Conservation (phyloP, 2,888 invertebrate species). For the Lepas anatifera region DNA sequence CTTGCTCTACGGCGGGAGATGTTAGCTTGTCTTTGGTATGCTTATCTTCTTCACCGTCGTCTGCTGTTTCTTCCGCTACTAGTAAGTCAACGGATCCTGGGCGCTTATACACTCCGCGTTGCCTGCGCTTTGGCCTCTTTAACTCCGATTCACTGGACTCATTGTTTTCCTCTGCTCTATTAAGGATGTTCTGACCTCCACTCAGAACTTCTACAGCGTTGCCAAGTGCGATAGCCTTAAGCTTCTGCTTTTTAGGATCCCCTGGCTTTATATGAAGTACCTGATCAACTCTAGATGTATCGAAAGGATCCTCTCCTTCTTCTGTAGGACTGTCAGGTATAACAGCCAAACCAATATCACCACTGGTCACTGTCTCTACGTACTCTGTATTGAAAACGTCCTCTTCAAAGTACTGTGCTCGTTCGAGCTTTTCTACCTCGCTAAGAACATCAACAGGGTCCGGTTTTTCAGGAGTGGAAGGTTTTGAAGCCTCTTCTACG, state of each 20-base stretch:
- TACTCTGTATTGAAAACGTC: constrained; percentile 81
- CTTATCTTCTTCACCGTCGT: too few species aligned
- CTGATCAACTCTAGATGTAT: constrained; percentile 74
- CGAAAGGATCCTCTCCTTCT: constrained; percentile 69
- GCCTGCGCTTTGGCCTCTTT: constrained; percentile 12
- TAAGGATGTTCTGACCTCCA: constrained; percentile 36
- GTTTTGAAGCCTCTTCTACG: constrained; percentile 50
- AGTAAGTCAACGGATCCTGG: constrained; percentile 18
- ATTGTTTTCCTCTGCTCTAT: constrained; percentile 23
- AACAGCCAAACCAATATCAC: constrained; percentile 70
- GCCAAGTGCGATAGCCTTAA: constrained; percentile 52
- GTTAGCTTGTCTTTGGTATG: too few species aligned
- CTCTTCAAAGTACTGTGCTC: constrained; percentile 50
- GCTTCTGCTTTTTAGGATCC: constrained; percentile 61
- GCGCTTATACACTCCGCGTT: constrained; percentile 17
- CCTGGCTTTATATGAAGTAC: constrained; percentile 45
- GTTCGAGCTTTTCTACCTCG: constrained; percentile 52
- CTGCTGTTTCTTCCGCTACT: not conserved
- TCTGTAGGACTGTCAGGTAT: constrained; percentile 72
- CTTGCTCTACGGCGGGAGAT: too few species aligned
- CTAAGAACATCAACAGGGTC: not conserved
- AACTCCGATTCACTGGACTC: constrained; percentile 19
- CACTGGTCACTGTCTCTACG: constrained; percentile 71
- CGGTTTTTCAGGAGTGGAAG: constrained; percentile 34
- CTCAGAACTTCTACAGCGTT: constrained; percentile 77